Evolutionary conservation across 1,140 invertebrate species (phyloP), one percentile per base, ranked within the genome.

Genomic region (Drosophila guanche): DNA sequence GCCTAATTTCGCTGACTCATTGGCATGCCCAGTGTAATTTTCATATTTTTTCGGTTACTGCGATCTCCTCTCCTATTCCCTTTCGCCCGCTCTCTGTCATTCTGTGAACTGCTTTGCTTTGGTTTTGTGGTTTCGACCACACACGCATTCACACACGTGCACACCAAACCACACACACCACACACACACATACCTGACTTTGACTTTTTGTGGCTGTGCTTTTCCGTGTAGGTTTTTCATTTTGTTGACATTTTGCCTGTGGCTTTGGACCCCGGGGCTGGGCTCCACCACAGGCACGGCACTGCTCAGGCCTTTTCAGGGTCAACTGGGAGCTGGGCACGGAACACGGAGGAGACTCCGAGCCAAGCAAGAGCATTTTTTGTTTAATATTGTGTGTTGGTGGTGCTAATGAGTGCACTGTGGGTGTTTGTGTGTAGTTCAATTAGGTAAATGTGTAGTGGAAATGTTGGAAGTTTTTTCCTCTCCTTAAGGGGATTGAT

Each of bases 1-100:
- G 48, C 68, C 69, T 80, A 62, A 73, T 80, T 80, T 51, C 37
- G 76, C 80, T 85, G 68, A 78, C 73, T 86, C 62, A 88, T 68
- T 68, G 52, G 27, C 54, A 62, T 47, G 66, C 48, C 52, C 45
- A 65, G 62, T 56, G 62, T 71, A 77, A 77, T 78, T 63, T 70
- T 69, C 46, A 62, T 46, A 16, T 48, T 70, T 59, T 37, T 47
- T 41, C 14, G 16, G 27, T 52, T 37, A 33, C 47, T 29, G 46
- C 23, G 16, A 63, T 63, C 33, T n/a, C 6, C 20, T 55, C 47
- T 46, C 29, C 16, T 20, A 20, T 20, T 42, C 12, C 5, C 12
- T 53, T 48, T 55, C 23, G 27, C 27, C 5, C 25, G 29, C 48
- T 12, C 3, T 43, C 37, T 12, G n/a, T 29, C 12, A 16, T 14